Conservation (phyloP, 2,797 vertebrate species). For the Heterohyrax brucei region DNA sequence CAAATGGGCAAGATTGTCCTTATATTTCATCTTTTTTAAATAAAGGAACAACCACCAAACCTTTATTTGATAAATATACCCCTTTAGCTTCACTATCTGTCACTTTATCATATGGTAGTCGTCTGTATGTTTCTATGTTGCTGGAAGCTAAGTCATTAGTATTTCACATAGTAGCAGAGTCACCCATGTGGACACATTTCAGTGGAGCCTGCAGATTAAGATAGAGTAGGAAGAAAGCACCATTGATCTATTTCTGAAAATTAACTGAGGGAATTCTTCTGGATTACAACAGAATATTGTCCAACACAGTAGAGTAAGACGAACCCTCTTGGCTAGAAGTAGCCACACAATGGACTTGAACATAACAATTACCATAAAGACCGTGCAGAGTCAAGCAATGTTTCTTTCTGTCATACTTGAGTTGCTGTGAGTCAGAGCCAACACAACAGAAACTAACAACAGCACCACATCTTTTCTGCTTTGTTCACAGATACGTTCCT, state of each 20-base stretch:
- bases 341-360: not conserved
- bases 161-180: no score
- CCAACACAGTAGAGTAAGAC: not conserved
- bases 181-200: no score
- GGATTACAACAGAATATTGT: not conserved
- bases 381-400: not conserved
- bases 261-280: not conserved
- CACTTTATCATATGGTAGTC: no score
- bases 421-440: not conserved
- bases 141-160: no score
- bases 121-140: no score
- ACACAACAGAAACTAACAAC: not conserved
- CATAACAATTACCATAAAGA: not conserved
- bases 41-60: not conserved
- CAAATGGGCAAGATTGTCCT: not conserved
- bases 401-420: no score
- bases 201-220: not conserved
- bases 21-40: constrained; percentile 9
- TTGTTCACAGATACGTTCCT: not conserved
- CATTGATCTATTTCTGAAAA: not conserved
- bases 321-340: not conserved
- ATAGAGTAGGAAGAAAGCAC: not conserved
- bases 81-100: not conserved
- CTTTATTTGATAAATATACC: not conserved
- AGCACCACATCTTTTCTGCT: not conserved